Percentiles rank a stretch among this genome's conserved stretches.
Evolutionary conservation across 2,888 invertebrate species (phyloP).

Genomic region (Agrotis segetum): DNA sequence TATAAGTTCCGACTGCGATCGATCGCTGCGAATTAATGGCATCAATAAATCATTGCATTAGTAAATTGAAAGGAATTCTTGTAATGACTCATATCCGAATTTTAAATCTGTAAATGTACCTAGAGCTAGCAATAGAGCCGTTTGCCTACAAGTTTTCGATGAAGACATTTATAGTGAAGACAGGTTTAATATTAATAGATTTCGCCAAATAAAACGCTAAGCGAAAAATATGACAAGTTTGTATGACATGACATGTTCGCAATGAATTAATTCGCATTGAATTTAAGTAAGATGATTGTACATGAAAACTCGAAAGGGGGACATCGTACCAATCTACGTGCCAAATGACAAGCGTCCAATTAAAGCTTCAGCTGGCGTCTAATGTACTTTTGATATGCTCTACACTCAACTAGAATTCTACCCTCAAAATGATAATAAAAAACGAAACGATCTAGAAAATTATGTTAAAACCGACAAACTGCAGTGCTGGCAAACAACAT

Average conservation of each 20-base stretch:
- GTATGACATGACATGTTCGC: constrained; percentile 22
- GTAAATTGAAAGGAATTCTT: constrained; percentile 36
- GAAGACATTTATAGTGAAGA: background rate
- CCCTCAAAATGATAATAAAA: constrained; percentile 13
- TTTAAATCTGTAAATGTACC: constrained; percentile 27
- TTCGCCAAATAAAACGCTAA: constrained; percentile 19
- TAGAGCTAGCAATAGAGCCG: constrained; percentile 1
- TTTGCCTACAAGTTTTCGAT: background rate
- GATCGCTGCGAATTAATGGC: constrained; percentile 40
- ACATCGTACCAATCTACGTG: constrained; percentile 63
- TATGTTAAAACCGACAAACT: constrained; percentile 17
- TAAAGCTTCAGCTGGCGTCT: constrained; percentile 66
- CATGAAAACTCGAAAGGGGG: constrained; percentile 59
- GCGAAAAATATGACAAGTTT: constrained; percentile 29
- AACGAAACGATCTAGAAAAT: background rate
- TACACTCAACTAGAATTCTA: constrained; percentile 30
- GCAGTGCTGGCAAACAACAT: constrained; percentile 16
- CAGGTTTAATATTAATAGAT: background rate
- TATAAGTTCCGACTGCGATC: constrained; percentile 48
- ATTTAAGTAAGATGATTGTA: constrained; percentile 56
- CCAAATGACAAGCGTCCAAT: constrained; percentile 73
- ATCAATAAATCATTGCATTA: constrained; percentile 42
- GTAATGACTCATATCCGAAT: constrained; percentile 46
- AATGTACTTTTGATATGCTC: constrained; percentile 54
- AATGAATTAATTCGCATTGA: constrained; percentile 33